Base-by-base conservation (phyloP, 1,140 invertebrate genomes). In the Leptinotarsa texana region DNA sequence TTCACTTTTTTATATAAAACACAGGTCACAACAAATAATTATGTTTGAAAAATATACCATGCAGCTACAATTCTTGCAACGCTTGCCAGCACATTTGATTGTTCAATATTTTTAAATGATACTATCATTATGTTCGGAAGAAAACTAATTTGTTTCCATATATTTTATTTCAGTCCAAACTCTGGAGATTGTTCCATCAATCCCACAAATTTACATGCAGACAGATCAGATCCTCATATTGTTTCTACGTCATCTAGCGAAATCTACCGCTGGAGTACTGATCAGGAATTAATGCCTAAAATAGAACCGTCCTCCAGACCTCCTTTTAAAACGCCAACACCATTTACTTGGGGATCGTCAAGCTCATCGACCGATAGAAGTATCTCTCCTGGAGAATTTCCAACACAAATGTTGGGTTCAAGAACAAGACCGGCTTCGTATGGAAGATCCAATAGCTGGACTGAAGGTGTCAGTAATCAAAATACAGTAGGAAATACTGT, bases 361-460 rank as follows among this genome's bases (percentile, higher is more conserved):
- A 80, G 49, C 27, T 24, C 48, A 21, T 69, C 74, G 8, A 66
- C 75, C 21, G 66, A 69, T 48, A 18, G 61, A n/a, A 73, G 71
- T 8, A 42, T 65, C 15, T 48, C 68, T 48, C 42, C 68, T 21
- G 42, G 22, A n/a, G 68, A 69, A n/a, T 75, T 66, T 63, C 49
- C 74, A 5, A 70, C 68, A 48, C 68, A 71, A 63, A 61, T 73
- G 63, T 33, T 65, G 11, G 63, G 63, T 18, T 27, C 47, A 22
- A 78, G 84, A 78, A 85, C 81, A 27, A 78, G 86, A 73, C 83
- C 85, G 24, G 81, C 85, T 5, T 86, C 83, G 17, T 88, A 86
- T 77, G 87, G 87, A 3, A 80, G 87, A 77, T 85, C 86, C 4
- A 88, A 86, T 75, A 85, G 85, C 70, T 81, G 78, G 80, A 51